Conservation (phyloP, 2,888 invertebrate species). For the Nomada ferruginata region DNA sequence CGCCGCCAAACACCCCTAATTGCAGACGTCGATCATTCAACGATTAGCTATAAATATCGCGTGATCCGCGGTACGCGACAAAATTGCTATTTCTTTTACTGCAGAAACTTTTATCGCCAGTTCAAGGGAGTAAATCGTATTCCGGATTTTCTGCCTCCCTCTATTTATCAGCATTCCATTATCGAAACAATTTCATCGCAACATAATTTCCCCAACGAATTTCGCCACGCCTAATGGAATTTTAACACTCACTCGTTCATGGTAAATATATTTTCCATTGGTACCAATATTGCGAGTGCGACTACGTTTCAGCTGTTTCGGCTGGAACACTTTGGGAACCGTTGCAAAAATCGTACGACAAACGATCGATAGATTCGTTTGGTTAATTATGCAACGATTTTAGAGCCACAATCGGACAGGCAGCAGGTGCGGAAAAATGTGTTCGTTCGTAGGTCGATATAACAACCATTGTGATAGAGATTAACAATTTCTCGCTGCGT, state of each 20-base stretch:
- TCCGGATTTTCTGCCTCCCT: no score
- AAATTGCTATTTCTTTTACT: neutral
- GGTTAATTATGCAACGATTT: conserved; percentile 40
- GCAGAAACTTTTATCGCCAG: no score
- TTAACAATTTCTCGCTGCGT: conserved; percentile 50
- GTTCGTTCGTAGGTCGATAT: conserved; percentile 16
- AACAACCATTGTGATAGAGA: conserved; percentile 42
- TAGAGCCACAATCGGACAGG: conserved; percentile 9
- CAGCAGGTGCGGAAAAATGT: conserved; percentile 21
- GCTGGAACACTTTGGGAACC: neutral
- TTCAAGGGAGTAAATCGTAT: no score
- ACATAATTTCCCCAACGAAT: no score
- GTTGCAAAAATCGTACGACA: conserved; percentile 13
- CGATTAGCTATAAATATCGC: conserved; percentile 29
- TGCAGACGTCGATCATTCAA: conserved; percentile 30
- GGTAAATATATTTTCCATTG: no score
- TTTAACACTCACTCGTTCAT: no score
- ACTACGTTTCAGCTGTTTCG: neutral
- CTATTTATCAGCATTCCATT: no score
- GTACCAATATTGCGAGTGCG: no score
- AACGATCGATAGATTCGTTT: conserved; percentile 10
- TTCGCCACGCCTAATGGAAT: no score
- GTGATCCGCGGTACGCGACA: neutral
- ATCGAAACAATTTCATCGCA: no score
- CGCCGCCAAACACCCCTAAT: conserved; percentile 60